Evolutionary conservation across 1,140 invertebrate species (phyloP).

Genomic region (Cheumatopsyche charites): DNA sequence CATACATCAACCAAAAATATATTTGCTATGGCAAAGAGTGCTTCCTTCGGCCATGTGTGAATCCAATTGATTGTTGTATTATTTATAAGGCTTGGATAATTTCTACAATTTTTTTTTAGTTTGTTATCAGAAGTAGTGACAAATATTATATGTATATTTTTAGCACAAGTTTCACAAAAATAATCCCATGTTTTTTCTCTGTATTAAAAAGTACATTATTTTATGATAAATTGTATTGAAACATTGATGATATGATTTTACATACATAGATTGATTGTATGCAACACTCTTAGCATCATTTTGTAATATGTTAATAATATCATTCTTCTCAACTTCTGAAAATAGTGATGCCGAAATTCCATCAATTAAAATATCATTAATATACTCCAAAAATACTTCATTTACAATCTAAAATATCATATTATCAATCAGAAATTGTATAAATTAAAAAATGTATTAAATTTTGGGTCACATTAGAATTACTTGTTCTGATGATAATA

Average conservation of each 20-base stretch:
- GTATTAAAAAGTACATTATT: conserved; percentile 45
- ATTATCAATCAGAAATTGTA: too few relatives aligned
- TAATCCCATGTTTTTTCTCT: conserved; percentile 84
- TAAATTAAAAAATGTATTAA: background rate
- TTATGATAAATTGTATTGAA: too few relatives aligned
- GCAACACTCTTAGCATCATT: conserved; percentile 72
- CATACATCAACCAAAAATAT: conserved; percentile 72
- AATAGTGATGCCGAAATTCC: conserved; percentile 86
- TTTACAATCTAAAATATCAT: conserved; percentile 63
- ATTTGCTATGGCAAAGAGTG: conserved; percentile 82
- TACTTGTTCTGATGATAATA: conserved; percentile 83
- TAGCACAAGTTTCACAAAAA: conserved; percentile 75
- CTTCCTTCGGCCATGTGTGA: conserved; percentile 89
- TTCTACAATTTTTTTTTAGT: conserved; percentile 80
- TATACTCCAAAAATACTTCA: conserved; percentile 84
- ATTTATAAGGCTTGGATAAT: conserved; percentile 90
- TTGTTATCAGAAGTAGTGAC: conserved; percentile 87
- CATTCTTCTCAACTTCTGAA: conserved; percentile 85
- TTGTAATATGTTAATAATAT: conserved; percentile 69
- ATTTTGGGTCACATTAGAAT: background rate
- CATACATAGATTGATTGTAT: conserved; percentile 69
- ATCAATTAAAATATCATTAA: conserved; percentile 88
- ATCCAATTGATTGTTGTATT: conserved; percentile 95
- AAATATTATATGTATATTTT: conserved; percentile 88
- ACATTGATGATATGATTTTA: background rate